These are phyloP conservation scores for Drosophila lutescens DNA, from an alignment of 2,888 invertebrate genomes.

Conservation along the genomic window DNA sequence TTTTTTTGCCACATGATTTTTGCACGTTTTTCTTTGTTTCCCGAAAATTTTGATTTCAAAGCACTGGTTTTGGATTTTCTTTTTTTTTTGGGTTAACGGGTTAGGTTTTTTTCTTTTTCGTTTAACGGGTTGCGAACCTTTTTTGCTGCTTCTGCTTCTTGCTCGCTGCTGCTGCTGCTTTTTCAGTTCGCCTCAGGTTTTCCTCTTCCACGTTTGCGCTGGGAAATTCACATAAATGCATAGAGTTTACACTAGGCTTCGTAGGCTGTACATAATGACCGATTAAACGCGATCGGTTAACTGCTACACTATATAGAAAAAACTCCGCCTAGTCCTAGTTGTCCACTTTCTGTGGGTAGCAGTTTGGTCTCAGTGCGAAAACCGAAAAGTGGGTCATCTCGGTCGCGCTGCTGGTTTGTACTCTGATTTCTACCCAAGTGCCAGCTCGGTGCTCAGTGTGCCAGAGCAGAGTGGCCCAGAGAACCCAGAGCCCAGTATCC, in stretches of 20 bases:
- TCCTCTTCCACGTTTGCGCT: conserved; percentile 64
- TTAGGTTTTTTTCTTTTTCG: conserved; percentile 7
- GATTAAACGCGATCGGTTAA: conserved; percentile 52
- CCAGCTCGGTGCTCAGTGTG: conserved; percentile 38
- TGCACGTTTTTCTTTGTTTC: conserved; percentile 7
- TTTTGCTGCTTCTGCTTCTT: conserved; percentile 62
- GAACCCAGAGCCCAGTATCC: conserved; percentile 34
- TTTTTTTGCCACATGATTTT: conserved; percentile 16
- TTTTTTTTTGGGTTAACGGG: not conserved
- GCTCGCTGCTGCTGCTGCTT: conserved; percentile 63
- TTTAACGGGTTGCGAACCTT: conserved; percentile 63
- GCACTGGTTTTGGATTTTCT: conserved; percentile 1
- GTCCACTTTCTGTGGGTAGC: conserved; percentile 65
- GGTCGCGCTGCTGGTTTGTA: conserved; percentile 82
- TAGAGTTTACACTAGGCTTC: conserved; percentile 74
- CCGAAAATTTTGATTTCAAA: not conserved
- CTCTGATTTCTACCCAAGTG: conserved; percentile 81
- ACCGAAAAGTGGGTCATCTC: conserved; percentile 84
- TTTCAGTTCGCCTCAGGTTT: conserved; percentile 70
- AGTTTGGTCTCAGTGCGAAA: conserved; percentile 82
- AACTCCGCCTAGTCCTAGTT: conserved; percentile 50
- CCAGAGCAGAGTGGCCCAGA: conserved; percentile 68
- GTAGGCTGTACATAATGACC: conserved; percentile 54
- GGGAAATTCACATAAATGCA: conserved; percentile 78
- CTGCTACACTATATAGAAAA: conserved; percentile 68